Evolutionary conservation across 1,140 invertebrate genomes (phyloP).

Genomic region (Orchesella cincta): DNA sequence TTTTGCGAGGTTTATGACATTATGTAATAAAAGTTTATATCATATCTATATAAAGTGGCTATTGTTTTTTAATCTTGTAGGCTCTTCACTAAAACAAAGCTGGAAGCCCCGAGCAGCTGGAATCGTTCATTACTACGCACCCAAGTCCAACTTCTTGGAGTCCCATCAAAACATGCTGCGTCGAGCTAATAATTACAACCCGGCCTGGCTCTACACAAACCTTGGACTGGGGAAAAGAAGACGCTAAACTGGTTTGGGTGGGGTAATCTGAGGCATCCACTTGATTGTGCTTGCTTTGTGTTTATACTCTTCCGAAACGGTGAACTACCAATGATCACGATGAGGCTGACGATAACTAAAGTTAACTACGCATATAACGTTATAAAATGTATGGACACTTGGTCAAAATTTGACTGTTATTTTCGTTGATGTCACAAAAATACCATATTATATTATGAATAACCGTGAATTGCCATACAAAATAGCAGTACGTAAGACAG

Average conservation of each 20-base stretch:
- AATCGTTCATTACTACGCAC: constrained; percentile 22
- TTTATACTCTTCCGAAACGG: neutral
- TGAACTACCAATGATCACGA: neutral
- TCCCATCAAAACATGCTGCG: constrained; percentile 34
- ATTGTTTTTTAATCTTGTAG: too few species aligned
- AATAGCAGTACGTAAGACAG: too few species aligned
- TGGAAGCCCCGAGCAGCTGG: constrained; percentile 37
- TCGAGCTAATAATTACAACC: constrained; percentile 41
- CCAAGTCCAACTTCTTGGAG: constrained; percentile 23
- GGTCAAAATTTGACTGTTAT: too few species aligned
- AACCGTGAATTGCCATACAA: too few species aligned
- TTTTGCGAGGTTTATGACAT: too few species aligned
- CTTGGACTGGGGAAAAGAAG: constrained; percentile 44
- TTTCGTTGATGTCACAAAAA: too few species aligned
- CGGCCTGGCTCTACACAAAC: constrained; percentile 45
- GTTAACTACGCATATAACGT: neutral
- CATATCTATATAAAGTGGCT: too few species aligned
- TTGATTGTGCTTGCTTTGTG: neutral
- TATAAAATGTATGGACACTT: neutral
- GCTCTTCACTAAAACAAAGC: too few species aligned
- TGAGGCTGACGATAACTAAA: neutral
- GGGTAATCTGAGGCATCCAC: too few species aligned
- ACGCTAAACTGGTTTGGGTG: neutral
- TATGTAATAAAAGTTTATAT: too few species aligned
- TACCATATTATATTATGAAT: too few species aligned